Base-by-base conservation (phyloP, 2,888 invertebrate species). In the Amphimallon solstitiale region DNA sequence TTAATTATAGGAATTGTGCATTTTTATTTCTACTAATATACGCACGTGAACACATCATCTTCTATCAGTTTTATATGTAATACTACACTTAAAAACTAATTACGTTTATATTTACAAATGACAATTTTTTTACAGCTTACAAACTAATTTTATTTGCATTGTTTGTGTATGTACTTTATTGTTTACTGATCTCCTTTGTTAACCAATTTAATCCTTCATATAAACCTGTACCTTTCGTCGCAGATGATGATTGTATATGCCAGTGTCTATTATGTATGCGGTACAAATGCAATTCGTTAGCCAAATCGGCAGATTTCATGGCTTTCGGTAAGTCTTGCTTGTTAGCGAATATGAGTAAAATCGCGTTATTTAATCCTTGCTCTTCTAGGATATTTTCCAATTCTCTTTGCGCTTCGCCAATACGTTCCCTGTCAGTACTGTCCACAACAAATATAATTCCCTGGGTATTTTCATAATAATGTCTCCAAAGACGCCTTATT, bases 381-480 rank as follows among this genome's bases (percentile, higher is more conserved):
- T 97, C 97, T 83, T 92, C 90, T 65, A 95, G 81, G 92, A 78
- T 73, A 59, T 74, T 74, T 66, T 72, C 89, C 60, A 97, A 85
- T 84, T 97, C 97, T 75, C 92, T 92, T 79, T 92, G 91, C 2
- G 97, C 96, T 83, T 97, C 97, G 64, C 86, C 87, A 79, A 96
- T 92, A 83, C 97, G 89, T 80, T 96, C 97, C 52, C 94, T 88
- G 79, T 97, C 97, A 81, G 95, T 96, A 40, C 96, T 96, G 83
- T 97, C 97, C 5, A 97, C 94, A 35, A 97, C 97, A 83, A 95
- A 97, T 75, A 97, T 97, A 46, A 97, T 85, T 52, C 95, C 97
- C 83, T 95, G 92, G 2, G 97, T 97, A 80, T 97, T 96, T 82
- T 97, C 97, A 80, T 96, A 98, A 79, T 98, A 98, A 81, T 98